Evolutionary conservation across 2,113 vertebrate genomes (phyloP).

Genomic region (Cacatua alba): DNA sequence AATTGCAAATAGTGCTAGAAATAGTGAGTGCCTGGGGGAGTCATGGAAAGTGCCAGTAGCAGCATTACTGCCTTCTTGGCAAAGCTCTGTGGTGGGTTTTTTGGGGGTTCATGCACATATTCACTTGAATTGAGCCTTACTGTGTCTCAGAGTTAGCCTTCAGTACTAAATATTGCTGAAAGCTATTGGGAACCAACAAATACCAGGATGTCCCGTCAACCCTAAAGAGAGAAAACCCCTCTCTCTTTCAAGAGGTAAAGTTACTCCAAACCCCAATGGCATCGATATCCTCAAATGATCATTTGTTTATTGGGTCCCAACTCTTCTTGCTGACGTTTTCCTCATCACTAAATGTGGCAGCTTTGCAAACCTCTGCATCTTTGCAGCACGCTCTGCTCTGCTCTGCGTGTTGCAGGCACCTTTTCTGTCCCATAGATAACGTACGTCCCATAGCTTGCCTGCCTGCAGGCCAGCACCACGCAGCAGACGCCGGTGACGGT

Average conservation of each 20-base stretch:
- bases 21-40: not conserved
- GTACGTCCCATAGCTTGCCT: accelerated
- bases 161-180: not conserved
- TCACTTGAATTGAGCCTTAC: not conserved
- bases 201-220: not conserved
- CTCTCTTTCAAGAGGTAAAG: not conserved
- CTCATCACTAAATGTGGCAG: not conserved
- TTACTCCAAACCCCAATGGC: not conserved
- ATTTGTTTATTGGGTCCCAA: not conserved
- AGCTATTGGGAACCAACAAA: not conserved
- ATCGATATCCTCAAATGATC: not conserved
- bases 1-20: not conserved
- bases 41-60: not conserved
- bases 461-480: not conserved
- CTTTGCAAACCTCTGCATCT: not conserved
- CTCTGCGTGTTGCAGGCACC: not conserved
- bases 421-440: not conserved
- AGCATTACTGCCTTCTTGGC: not conserved
- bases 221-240: not conserved
- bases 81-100: not conserved
- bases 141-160: not conserved
- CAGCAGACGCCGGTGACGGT: not conserved
- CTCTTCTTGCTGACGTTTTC: not conserved
- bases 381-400: accelerated
- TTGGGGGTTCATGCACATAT: not conserved